A percentile compares a stretch with the other conserved stretches of the same genome.
These are phyloP conservation scores for Pseudopipra pipra DNA, from an alignment of 2,113 vertebrate species.

Conservation along the genomic window DNA sequence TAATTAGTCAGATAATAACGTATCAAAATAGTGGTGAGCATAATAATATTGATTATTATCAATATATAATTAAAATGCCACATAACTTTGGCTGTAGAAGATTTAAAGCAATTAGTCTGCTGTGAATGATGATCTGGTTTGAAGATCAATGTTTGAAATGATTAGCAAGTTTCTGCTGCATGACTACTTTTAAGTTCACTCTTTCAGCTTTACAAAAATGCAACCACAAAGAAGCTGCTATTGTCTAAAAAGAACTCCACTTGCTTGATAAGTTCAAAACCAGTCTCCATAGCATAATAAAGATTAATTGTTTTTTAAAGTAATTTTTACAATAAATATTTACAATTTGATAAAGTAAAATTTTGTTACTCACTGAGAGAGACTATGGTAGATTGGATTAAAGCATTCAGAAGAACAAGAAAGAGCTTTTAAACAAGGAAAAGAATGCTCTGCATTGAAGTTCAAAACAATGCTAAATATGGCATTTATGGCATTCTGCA, in stretches of 20 bases:
- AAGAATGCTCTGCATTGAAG: not conserved
- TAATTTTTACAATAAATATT: not conserved
- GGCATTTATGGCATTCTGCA: not conserved
- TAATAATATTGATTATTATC: not conserved
- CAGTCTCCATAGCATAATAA: not conserved
- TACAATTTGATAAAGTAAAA: slow-evolving; percentile 25
- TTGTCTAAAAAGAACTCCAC: not conserved
- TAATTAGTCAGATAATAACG: not conserved
- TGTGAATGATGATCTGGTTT: not conserved
- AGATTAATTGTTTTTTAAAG: not conserved
- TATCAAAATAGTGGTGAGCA: not conserved
- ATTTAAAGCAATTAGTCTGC: not conserved
- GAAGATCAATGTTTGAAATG: not conserved
- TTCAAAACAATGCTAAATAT: slow-evolving; percentile 7
- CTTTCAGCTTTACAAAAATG: slow-evolving; percentile 21
- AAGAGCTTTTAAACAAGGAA: slow-evolving; percentile 41
- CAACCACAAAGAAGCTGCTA: slow-evolving; percentile 8
- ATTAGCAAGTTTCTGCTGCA: slow-evolving; percentile 56
- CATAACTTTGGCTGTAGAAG: not conserved
- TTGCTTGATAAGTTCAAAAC: not conserved
- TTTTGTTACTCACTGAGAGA: slow-evolving; percentile 75
- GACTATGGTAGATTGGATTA: slow-evolving; percentile 69
- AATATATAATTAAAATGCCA: not conserved
- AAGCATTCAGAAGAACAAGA: slow-evolving; percentile 62
- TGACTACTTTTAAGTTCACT: not conserved